Percentiles rank a stretch among this genome's conserved stretches.
Conservation (phyloP, 2,888 invertebrate species). For the Merodon equestris region DNA sequence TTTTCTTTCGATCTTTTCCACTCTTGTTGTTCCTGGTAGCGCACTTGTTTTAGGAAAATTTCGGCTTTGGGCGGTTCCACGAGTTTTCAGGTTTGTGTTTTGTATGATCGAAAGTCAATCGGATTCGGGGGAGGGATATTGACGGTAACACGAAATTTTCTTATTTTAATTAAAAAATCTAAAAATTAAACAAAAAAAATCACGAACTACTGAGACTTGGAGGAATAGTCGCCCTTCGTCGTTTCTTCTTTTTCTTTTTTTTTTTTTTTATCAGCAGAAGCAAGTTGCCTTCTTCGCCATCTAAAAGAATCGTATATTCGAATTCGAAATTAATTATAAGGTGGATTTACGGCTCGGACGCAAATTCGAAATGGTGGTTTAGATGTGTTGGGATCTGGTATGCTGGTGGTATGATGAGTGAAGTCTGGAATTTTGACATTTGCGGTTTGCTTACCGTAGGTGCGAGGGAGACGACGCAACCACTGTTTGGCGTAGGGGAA, state of each 20-base stretch:
- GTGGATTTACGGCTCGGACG: constrained; percentile 4
- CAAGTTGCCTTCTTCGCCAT: constrained; percentile 48
- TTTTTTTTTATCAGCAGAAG: constrained; percentile 61
- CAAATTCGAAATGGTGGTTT: constrained; percentile 11
- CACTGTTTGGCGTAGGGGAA: constrained; percentile 8
- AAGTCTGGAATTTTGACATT: neutral
- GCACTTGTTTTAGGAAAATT: constrained; percentile 58
- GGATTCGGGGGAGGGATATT: constrained; percentile 11
- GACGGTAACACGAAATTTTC: constrained; percentile 29
- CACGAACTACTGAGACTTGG: constrained; percentile 56
- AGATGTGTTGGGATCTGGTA: neutral
- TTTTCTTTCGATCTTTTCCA: constrained; percentile 5
- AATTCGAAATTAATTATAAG: constrained; percentile 36
- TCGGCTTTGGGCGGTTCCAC: constrained; percentile 65
- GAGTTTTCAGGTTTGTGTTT: constrained; percentile 22
- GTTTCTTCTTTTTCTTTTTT: too few relatives aligned
- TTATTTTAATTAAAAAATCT: constrained; percentile 56
- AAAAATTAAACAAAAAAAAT: constrained; percentile 47
- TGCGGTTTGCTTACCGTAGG: neutral
- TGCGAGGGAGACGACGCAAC: constrained; percentile 27
- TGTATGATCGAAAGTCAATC: constrained; percentile 32
- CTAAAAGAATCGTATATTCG: constrained; percentile 41
- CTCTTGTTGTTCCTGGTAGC: constrained; percentile 46
- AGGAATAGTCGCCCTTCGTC: constrained; percentile 54
- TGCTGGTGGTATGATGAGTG: constrained; percentile 19